Evolutionary conservation across 2,797 vertebrate genomes (phyloP).

Genomic region (Rhinella marina): DNA sequence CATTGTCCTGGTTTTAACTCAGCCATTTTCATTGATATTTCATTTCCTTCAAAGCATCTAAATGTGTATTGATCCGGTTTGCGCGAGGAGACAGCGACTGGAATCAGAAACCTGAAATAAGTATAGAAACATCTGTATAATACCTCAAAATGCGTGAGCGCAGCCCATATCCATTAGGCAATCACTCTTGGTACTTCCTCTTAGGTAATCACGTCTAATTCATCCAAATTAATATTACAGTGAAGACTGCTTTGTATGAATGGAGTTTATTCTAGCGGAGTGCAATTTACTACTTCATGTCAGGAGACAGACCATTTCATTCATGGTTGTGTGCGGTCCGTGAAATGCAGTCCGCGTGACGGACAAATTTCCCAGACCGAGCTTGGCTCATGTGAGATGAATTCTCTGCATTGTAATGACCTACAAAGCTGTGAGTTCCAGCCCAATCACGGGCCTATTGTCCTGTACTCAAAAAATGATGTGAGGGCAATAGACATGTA

Average conservation of each 20-base stretch:
- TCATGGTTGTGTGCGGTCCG: not conserved
- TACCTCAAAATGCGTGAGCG: not conserved
- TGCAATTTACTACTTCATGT: not conserved
- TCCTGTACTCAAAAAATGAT: too few species aligned
- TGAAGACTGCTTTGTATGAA: not conserved
- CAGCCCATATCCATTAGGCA: not conserved
- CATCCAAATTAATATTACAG: not conserved
- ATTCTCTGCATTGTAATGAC: too few species aligned
- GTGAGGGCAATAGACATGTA: too few species aligned
- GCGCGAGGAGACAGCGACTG: not conserved
- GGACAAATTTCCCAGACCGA: too few species aligned
- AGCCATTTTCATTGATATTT: slow-evolving; percentile 49
- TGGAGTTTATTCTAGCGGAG: not conserved
- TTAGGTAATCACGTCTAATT: not conserved
- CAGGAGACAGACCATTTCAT: not conserved
- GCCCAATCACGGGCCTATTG: too few species aligned
- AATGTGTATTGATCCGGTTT: slow-evolving; percentile 40
- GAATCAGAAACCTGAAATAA: not conserved
- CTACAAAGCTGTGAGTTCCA: too few species aligned
- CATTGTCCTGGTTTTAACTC: slow-evolving; percentile 32
- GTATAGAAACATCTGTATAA: not conserved
- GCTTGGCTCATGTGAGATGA: too few species aligned
- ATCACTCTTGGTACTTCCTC: not conserved
- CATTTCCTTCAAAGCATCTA: slow-evolving; percentile 53
- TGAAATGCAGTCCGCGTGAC: too few species aligned